Conservation (phyloP, 1,140 invertebrate genomes). For the Leptinotarsa texana region DNA sequence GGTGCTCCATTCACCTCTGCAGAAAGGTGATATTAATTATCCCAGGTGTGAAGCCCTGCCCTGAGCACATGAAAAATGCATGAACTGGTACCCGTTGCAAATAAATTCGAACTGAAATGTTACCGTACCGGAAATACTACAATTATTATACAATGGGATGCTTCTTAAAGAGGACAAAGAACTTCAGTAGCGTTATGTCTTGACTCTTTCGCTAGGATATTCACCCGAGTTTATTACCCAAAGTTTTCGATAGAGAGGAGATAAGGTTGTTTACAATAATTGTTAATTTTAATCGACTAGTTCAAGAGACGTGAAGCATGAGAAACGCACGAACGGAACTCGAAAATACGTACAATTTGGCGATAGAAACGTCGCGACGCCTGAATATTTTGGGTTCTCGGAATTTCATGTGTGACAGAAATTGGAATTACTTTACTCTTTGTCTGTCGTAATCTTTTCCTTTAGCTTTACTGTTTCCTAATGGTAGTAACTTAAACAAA, state of each 20-base stretch:
- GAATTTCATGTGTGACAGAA: too few species aligned
- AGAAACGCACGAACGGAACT: neutral
- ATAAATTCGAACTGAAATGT: constrained; percentile 17
- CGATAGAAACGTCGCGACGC: neutral
- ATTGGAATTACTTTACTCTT: too few species aligned
- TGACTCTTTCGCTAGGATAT: constrained; percentile 15
- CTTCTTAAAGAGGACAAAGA: constrained; percentile 18
- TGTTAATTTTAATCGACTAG: too few species aligned
- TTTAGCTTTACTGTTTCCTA: too few species aligned
- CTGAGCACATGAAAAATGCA: too few species aligned
- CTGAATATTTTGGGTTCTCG: neutral
- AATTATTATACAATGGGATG: constrained; percentile 21
- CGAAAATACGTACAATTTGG: neutral
- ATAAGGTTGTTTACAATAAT: too few species aligned
- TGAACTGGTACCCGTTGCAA: neutral
- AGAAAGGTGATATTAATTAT: too few species aligned
- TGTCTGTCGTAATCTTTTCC: too few species aligned
- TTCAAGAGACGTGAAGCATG: neutral
- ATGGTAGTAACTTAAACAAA: too few species aligned
- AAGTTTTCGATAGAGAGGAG: neutral
- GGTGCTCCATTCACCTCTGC: too few species aligned
- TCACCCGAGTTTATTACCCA: constrained; percentile 4
- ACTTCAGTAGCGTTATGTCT: constrained; percentile 10
- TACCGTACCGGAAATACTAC: constrained; percentile 16
- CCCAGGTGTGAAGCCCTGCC: too few species aligned